Evolutionary conservation across 2,113 vertebrate genomes (phyloP), one percentile per base, ranked within the genome.

Genomic region (Oreotragus oreotragus): DNA sequence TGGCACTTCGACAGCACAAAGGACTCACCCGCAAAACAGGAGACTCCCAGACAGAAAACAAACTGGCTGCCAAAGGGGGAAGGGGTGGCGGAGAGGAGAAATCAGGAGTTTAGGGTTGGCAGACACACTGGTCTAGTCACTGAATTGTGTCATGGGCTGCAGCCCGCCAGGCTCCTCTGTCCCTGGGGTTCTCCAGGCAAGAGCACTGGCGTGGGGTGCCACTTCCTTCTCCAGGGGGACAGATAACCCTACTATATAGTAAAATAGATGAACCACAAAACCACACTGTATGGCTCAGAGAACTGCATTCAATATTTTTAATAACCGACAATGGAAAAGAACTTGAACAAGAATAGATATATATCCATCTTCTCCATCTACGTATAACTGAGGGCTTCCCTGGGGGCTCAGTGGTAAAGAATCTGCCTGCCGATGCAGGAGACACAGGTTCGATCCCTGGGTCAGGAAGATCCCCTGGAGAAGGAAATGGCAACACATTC

Each of bases 111-210:
- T 6, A 17, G 27, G 7, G 1, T 30, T 3, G 10, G 15, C 15
- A 17, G 66, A 39, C 5, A 39, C 66, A 36, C n/a, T 6, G 19
- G n/a, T 6, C 3, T 3, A 70, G n/a, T 36, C n/a, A 12, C n/a
- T 6, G 2, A 70, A 21, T 0, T 2, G 5, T 39, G 66, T 39
- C 66, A 1, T 1, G n/a, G 66, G 11, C 66, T 6, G 10, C 3
- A 39, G n/a, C n/a, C n/a, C 4, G 1, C 66, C 66, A 39, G 66
- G n/a, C 19, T 70, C 66, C n/a, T 70, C n/a, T 70, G n/a, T 39
- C n/a, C 66, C 66, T 23, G 19, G 66, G n/a, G 12, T 23, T 70
- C 66, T 70, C 66, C 66, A 23, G 66, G 66, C 66, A 39, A 12
- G n/a, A 70, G 23, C 1, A 36, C n/a, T 23, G 66, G n/a, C 0